Conservation (phyloP, 2,797 vertebrate species). For the Pampus argenteus region DNA sequence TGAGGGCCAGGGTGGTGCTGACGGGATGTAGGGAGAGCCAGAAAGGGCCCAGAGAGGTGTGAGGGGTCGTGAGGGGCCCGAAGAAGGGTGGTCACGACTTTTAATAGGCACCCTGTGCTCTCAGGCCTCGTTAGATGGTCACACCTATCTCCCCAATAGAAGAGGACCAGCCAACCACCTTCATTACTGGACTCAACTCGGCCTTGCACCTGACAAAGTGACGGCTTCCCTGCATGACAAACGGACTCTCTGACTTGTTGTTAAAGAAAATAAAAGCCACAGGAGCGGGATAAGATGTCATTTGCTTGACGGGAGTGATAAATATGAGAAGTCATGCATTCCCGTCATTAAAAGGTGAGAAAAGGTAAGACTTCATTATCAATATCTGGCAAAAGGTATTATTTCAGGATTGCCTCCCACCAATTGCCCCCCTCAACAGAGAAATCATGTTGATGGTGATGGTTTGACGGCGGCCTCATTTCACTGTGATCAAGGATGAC, state of each 20-base stretch:
- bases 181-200: conserved; percentile 84
- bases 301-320: conserved; percentile 67
- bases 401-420: conserved; percentile 23
- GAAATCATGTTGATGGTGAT: conserved; percentile 4
- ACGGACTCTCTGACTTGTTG: conserved; percentile 68
- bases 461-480: conserved; percentile 12
- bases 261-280: conserved; percentile 76
- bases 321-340: conserved; percentile 62
- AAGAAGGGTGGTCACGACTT: conserved; percentile 76
- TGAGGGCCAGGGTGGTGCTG: conserved; percentile 76
- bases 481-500: background rate
- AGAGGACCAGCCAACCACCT: conserved; percentile 73
- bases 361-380: conserved; percentile 59
- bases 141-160: conserved; percentile 85
- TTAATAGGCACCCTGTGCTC: conserved; percentile 83
- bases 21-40: conserved; percentile 63
- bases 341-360: conserved; percentile 79
- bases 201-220: conserved; percentile 83
- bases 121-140: conserved; percentile 86
- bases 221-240: conserved; percentile 67
- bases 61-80: conserved; percentile 71
- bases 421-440: background rate
- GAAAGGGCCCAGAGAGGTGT: conserved; percentile 76
- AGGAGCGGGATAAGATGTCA: conserved; percentile 59
- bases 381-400: conserved; percentile 36